phyloP scores from a whole-genome alignment of 2,797 vertebrate species.

The Pogoniulus pusillus region DNA sequence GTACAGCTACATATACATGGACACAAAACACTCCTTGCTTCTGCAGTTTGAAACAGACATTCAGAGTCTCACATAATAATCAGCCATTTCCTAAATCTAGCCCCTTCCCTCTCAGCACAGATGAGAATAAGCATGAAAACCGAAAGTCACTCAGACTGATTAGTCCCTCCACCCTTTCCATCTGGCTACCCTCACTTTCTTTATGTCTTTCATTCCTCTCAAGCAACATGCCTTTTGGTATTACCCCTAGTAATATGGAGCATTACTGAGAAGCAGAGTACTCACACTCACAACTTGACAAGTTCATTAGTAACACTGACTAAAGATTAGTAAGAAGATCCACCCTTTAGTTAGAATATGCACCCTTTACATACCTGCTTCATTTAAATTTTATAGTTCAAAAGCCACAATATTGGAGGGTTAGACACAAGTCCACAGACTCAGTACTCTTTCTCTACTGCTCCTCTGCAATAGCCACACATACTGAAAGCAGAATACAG shows the following conservation, averaged over 20 bases:
- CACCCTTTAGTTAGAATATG: neutral
- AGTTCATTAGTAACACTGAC: slow-evolving; percentile 1
- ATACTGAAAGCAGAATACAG: slow-evolving; percentile 40
- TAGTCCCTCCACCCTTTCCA: neutral
- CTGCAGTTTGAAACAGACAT: neutral
- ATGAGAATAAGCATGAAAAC: neutral
- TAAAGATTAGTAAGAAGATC: slow-evolving; percentile 14
- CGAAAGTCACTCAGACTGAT: neutral
- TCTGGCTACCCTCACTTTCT: neutral
- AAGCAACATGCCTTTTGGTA: neutral
- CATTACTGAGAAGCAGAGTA: neutral
- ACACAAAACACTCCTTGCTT: neutral
- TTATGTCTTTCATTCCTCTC: neutral
- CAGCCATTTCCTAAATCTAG: neutral
- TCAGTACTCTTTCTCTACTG: neutral
- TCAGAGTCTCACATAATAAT: neutral
- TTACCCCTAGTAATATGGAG: neutral
- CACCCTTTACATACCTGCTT: slow-evolving; percentile 29
- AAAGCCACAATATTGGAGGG: neutral
- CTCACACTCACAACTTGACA: neutral
- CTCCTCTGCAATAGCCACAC: neutral
- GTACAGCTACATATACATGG: neutral
- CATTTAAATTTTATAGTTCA: slow-evolving; percentile 30
- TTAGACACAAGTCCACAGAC: slow-evolving; percentile 21
- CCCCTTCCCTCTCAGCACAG: neutral